phyloP scores from a whole-genome alignment of 1,140 invertebrate genomes.

The Dendroctonus valens region DNA sequence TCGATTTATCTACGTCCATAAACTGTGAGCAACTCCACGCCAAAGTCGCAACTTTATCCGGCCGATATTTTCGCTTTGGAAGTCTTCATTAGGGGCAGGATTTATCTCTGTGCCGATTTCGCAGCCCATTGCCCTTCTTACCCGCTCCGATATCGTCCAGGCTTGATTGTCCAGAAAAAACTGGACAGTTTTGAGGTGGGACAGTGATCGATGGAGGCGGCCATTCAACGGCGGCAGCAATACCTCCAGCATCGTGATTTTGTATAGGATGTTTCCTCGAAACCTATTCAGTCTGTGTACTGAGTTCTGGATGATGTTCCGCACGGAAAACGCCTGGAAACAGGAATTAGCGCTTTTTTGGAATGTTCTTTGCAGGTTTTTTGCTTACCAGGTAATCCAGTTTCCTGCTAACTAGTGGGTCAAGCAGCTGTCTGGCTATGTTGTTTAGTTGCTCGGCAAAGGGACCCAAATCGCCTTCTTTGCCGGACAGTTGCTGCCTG shows the following conservation, averaged over 20 bases:
- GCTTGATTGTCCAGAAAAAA: slow-evolving; percentile 71
- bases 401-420: slow-evolving; percentile 62
- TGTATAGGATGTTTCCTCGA: slow-evolving; percentile 69
- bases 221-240: slow-evolving; percentile 65
- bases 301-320: slow-evolving; percentile 60
- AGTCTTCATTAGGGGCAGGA: too few relatives aligned
- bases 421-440: slow-evolving; percentile 67
- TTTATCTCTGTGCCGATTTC: too few relatives aligned
- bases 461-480: slow-evolving; percentile 68
- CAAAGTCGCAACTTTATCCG: too few relatives aligned
- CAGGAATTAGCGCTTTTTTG: too few relatives aligned
- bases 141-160: slow-evolving; percentile 30
- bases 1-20: too few relatives aligned
- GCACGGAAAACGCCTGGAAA: slow-evolving; percentile 56
- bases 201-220: slow-evolving; percentile 69
- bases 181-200: slow-evolving; percentile 67
- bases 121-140: slow-evolving; percentile 8
- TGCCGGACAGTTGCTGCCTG: slow-evolving; percentile 59
- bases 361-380: too few relatives aligned
- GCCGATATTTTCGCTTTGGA: too few relatives aligned
- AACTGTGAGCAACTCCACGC: too few relatives aligned
- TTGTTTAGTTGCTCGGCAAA: slow-evolving; percentile 73
- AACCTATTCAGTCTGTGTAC: slow-evolving; percentile 68
- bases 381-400: slow-evolving; percentile 59
- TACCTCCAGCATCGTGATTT: slow-evolving; percentile 70